These are phyloP conservation scores for Aramus guarauna DNA, from an alignment of 2,113 vertebrate genomes.

Conservation along the genomic window DNA sequence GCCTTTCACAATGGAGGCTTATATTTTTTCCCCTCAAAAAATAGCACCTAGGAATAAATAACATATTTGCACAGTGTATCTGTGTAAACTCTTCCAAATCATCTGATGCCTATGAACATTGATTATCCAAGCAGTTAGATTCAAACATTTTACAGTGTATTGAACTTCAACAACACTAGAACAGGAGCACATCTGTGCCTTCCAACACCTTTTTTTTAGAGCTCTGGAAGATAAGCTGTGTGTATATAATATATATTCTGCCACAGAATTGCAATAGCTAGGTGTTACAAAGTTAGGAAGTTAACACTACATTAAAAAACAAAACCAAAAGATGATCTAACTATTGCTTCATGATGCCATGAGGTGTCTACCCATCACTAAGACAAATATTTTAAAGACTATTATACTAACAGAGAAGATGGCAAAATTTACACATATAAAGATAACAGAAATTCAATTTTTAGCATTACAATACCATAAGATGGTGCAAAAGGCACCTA, in stretches of 20 bases:
- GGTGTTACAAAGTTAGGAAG: neutral
- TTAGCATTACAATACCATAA: slow-evolving; percentile 24
- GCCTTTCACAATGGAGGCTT: neutral
- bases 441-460: neutral
- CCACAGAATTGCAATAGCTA: neutral
- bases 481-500: slow-evolving; percentile 65
- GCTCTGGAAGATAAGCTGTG: neutral
- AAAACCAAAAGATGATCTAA: neutral
- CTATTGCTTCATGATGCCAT: slow-evolving; percentile 17
- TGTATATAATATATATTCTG: neutral
- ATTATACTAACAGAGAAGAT: slow-evolving; percentile 25
- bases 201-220: neutral
- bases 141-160: neutral
- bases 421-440: neutral
- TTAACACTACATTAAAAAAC: neutral
- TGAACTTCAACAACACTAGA: neutral
- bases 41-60: slow-evolving; percentile 21
- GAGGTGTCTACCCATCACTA: neutral
- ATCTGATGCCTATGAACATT: slow-evolving; percentile 2
- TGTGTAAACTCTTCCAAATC: neutral
- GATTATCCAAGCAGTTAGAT: slow-evolving; percentile 22
- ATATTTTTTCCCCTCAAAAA: neutral
- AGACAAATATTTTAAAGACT: neutral
- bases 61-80: neutral
- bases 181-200: neutral